These are phyloP conservation scores for Cydia amplana DNA, from an alignment of 1,140 invertebrate species.

Conservation along the genomic window DNA sequence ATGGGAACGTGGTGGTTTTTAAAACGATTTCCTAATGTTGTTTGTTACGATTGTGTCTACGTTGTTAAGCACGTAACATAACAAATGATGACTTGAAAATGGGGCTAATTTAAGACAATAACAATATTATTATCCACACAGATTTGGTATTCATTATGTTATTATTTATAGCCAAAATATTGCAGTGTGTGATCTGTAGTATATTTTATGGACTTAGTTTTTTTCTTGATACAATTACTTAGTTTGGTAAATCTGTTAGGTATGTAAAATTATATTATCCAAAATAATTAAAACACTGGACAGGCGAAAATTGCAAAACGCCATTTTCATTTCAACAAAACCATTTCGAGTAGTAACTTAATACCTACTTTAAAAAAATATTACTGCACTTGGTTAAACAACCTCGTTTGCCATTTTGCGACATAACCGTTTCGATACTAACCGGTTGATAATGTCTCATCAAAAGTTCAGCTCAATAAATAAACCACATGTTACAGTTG, in stretches of 20 bases:
- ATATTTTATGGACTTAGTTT: too few species aligned
- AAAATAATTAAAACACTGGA: too few species aligned
- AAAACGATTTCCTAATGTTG: background rate
- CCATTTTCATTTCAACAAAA: background rate
- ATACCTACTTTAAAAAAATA: background rate
- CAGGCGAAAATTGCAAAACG: too few species aligned
- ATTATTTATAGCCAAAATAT: too few species aligned
- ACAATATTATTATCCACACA: too few species aligned
- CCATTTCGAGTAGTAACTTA: too few species aligned
- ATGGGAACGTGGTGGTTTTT: background rate
- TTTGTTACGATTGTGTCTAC: background rate
- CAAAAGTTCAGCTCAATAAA: background rate
- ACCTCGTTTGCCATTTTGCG: background rate
- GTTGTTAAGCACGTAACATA: background rate
- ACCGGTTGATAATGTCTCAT: background rate
- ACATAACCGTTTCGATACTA: background rate
- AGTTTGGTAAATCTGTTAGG: too few species aligned
- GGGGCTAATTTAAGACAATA: too few species aligned
- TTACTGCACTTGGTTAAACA: background rate
- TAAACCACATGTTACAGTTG: background rate
- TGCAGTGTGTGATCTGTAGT: too few species aligned
- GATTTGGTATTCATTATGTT: too few species aligned
- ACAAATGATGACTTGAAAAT: background rate
- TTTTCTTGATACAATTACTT: too few species aligned
- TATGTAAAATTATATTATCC: too few species aligned